Evolutionary conservation across 2,113 vertebrate species (phyloP).

Genomic region (Siniperca knerii): DNA sequence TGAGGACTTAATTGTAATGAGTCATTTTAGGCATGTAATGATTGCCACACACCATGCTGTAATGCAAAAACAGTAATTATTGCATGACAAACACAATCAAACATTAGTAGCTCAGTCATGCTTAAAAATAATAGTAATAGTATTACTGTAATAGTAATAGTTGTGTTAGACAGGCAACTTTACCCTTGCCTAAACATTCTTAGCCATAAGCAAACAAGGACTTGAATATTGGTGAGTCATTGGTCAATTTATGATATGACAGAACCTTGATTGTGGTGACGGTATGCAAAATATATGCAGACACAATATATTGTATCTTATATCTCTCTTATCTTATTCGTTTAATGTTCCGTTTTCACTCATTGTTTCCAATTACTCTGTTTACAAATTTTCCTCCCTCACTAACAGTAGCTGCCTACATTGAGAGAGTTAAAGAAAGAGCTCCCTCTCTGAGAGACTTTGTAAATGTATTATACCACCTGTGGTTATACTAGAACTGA

Average conservation of each 20-base stretch:
- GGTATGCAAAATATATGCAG: neutral
- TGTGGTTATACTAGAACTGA: conserved; percentile 14
- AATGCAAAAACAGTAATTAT: neutral
- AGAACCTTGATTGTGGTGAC: neutral
- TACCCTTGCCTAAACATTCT: neutral
- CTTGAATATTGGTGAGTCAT: neutral
- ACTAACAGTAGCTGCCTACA: neutral
- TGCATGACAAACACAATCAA: neutral
- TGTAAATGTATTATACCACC: conserved; percentile 27
- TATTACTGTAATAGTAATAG: neutral
- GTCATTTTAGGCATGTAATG: neutral
- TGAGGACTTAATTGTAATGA: neutral
- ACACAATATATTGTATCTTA: neutral
- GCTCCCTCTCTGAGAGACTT: neutral
- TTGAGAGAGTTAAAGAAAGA: neutral
- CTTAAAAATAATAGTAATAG: too few relatives aligned
- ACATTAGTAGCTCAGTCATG: neutral
- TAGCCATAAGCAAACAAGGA: neutral
- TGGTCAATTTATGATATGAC: neutral
- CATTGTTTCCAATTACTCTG: neutral
- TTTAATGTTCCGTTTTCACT: neutral
- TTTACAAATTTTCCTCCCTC: neutral
- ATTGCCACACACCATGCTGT: neutral
- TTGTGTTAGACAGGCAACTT: neutral
- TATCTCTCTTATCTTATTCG: neutral